phyloP scores from a whole-genome alignment of 2,888 invertebrate species.

The Oxytorus armatus region DNA sequence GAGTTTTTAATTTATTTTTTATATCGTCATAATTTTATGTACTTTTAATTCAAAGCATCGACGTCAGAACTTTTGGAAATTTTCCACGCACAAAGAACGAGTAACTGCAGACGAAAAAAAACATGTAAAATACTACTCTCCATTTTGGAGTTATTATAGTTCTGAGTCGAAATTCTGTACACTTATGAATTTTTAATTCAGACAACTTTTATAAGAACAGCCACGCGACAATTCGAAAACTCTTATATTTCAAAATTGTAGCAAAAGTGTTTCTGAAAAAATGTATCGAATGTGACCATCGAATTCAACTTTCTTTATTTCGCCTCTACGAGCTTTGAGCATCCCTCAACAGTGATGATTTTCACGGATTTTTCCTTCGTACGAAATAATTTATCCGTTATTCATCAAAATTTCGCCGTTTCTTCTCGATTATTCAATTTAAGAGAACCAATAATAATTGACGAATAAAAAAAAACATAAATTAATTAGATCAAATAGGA shows the following conservation, averaged over 20 bases:
- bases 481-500: not conserved
- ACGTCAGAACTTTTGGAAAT: too few relatives aligned
- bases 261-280: too few relatives aligned
- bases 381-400: too few relatives aligned
- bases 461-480: constrained; percentile 3
- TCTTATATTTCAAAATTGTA: too few relatives aligned
- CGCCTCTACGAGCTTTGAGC: not conserved
- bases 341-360: too few relatives aligned
- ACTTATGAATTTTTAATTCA: not conserved
- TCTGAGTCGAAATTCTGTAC: not conserved
- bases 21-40: too few relatives aligned
- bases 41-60: too few relatives aligned
- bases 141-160: not conserved
- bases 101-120: not conserved
- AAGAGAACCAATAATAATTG: not conserved
- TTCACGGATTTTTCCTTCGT: too few relatives aligned
- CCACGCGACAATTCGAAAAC: too few relatives aligned
- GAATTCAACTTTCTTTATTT: not conserved
- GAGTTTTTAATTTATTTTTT: too few relatives aligned
- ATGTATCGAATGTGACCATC: not conserved
- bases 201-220: too few relatives aligned
- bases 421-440: not conserved
- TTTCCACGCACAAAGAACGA: too few relatives aligned
- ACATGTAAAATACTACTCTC: not conserved
- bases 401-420: not conserved